Evolutionary conservation across 2,797 vertebrate genomes (phyloP), one percentile per base, ranked within the genome.

Genomic region (Denticeps clupeoides): DNA sequence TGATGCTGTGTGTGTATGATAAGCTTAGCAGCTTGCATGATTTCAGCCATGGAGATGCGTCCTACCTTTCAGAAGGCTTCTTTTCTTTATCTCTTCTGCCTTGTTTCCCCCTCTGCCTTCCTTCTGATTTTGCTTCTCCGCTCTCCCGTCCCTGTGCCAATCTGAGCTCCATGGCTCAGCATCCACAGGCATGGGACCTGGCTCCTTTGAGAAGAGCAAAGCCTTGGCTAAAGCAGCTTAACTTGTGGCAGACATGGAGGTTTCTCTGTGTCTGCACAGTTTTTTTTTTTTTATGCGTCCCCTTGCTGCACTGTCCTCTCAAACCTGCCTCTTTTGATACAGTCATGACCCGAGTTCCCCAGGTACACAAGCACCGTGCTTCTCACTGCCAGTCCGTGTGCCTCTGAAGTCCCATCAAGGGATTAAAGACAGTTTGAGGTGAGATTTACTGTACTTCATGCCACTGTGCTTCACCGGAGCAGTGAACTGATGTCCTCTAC

Each of bases 161-260:
- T 21, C 28, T 49, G 16, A 31, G n/a, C 28, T 31, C n/a, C 11
- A 12, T 28, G 56, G 75, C 70, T 70, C 61, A 69, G 67, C 54
- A 61, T 66, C 67, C 45, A 29, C 50, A 58, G 63, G 46, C 27
- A 27, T 28, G 44, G 71, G 55, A 68, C 62, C 68, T 61, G 68
- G 58, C 56, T 58, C 71, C 77, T 77, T 76, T 71, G 75, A 76
- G 75, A 64, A 68, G 63, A 67, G 63, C 63, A 76, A 70, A 73
- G 73, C 74, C 63, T 55, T 62, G 60, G 70, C 68, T 67, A 80
- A 74, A 78, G 72, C 59, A 16, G 71, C 76, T 82, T 77, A 77
- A 67, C 47, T 64, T 52, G 64, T 50, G 55, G 41, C 19, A 61
- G 58, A 55, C 61, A 65, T 56, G 58, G 59, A 69, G 49, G 61